Evolutionary conservation across 2,888 invertebrate species (phyloP).

Genomic region (Odontothrips loti): DNA sequence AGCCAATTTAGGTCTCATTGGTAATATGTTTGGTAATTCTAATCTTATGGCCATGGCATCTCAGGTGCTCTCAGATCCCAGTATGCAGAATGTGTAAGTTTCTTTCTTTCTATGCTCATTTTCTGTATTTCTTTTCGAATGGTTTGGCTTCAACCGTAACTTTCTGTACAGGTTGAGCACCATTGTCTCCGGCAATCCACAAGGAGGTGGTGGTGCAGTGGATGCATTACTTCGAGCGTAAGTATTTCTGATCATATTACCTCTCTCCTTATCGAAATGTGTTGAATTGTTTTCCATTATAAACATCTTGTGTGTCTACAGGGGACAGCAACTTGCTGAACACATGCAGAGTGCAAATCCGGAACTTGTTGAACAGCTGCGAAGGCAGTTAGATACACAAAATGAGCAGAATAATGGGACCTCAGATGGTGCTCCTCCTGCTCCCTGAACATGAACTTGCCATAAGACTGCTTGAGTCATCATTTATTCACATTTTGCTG

Average conservation of each 20-base stretch:
- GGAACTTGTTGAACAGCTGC: conserved; percentile 71
- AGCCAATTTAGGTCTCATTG: conserved; percentile 43
- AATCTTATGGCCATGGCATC: conserved; percentile 78
- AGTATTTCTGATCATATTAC: conserved; percentile 40
- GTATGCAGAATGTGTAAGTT: conserved; percentile 67
- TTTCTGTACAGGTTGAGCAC: conserved; percentile 52
- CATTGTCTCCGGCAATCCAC: conserved; percentile 50
- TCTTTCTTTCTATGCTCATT: neutral
- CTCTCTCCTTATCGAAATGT: neutral
- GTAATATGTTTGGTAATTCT: conserved; percentile 72
- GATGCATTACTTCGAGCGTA: conserved; percentile 53
- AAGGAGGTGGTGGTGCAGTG: conserved; percentile 44
- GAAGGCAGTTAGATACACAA: conserved; percentile 53
- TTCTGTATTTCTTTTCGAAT: neutral
- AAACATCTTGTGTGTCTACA: conserved; percentile 45
- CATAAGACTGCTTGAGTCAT: neutral
- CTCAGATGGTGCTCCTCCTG: neutral
- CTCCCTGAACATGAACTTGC: neutral
- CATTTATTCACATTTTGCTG: neutral
- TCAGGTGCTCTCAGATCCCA: conserved; percentile 78
- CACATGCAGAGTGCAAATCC: conserved; percentile 80
- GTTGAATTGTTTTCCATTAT: conserved; percentile 23
- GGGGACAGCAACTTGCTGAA: conserved; percentile 74
- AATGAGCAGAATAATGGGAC: neutral
- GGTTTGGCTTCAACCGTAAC: neutral